Evolutionary conservation across 2,113 vertebrate genomes (phyloP).

Genomic region (Balaeniceps rex): DNA sequence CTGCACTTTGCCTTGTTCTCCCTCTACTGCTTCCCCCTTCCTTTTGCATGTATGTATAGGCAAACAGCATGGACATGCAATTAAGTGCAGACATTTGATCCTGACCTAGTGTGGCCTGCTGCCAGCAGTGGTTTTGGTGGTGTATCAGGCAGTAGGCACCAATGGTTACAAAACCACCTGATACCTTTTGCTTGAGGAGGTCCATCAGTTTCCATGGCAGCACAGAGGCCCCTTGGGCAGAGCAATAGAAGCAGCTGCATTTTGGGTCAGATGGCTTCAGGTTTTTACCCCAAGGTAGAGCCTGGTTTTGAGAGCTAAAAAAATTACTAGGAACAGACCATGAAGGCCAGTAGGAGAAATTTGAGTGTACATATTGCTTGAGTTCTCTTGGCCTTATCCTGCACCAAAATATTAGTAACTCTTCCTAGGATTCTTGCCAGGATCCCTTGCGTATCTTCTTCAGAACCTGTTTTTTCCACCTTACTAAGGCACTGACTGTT

Average conservation of each 20-base stretch:
- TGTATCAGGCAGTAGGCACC: neutral
- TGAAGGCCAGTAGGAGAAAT: neutral
- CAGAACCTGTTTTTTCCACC: neutral
- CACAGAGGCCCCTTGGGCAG: neutral
- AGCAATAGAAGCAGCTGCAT: neutral
- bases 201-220: neutral
- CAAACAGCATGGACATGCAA: rapidly evolving
- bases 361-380: neutral
- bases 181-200: neutral
- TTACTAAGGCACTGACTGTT: neutral
- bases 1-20: neutral
- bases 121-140: neutral
- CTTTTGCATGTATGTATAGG: neutral
- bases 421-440: neutral
- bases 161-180: neutral
- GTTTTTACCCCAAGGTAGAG: neutral
- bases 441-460: neutral
- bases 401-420: neutral
- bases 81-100: neutral
- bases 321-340: neutral
- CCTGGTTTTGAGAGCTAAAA: neutral
- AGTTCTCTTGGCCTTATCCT: neutral
- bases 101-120: neutral
- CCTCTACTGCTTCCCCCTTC: neutral
- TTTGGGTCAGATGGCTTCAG: neutral